These are phyloP conservation scores for Aphis gossypii DNA, from an alignment of 1,140 invertebrate genomes.

Conservation along the genomic window DNA sequence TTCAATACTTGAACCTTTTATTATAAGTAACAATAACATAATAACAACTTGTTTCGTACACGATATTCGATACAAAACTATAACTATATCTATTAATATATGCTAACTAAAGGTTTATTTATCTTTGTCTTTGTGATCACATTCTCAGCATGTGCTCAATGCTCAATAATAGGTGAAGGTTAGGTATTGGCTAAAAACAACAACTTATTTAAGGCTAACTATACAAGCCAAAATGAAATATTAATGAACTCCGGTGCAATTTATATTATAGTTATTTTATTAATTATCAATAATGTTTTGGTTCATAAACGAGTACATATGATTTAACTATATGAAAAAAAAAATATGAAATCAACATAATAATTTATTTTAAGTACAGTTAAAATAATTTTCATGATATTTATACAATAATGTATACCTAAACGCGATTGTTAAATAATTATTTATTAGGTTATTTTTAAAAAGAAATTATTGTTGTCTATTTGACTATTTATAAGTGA, in stretches of 20 bases:
- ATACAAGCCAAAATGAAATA: constrained; percentile 11
- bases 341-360: neutral
- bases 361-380: neutral
- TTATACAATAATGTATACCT: neutral
- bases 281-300: neutral
- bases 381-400: neutral
- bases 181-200: neutral
- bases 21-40: neutral
- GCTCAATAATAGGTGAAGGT: constrained; percentile 9
- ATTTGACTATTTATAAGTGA: neutral
- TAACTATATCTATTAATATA: too few relatives aligned
- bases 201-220: neutral
- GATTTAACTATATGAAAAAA: neutral
- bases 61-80: neutral
- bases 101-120: neutral
- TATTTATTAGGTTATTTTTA: neutral
- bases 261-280: neutral
- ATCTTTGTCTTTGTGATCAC: constrained; percentile 3
- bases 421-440: neutral
- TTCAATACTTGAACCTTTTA: neutral
- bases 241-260: neutral
- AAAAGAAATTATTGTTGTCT: neutral
- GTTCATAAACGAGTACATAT: neutral
- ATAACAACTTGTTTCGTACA: neutral
- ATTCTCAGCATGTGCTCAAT: neutral